Percentiles rank a stretch among this genome's conserved stretches.
Evolutionary conservation across 2,113 vertebrate species (phyloP).

Genomic region (Caranx melampygus): DNA sequence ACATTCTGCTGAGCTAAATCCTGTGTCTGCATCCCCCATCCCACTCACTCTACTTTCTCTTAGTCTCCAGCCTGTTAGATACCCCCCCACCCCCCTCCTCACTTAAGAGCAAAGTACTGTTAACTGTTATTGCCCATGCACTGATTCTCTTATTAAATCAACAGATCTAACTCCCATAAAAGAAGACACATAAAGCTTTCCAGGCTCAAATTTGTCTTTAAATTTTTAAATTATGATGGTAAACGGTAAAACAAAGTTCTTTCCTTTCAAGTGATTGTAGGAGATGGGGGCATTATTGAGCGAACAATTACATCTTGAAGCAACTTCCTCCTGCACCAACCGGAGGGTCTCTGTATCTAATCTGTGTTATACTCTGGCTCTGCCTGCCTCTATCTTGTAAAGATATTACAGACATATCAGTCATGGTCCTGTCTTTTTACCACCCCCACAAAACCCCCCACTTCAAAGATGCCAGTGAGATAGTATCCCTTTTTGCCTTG

Average conservation of each 20-base stretch:
- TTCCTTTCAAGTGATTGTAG: slow-evolving; percentile 30
- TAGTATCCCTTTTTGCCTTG: slow-evolving; percentile 19
- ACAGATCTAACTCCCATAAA: slow-evolving; percentile 28
- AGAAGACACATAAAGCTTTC: slow-evolving; percentile 16
- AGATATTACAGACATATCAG: slow-evolving; percentile 59
- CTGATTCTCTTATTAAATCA: slow-evolving; percentile 50
- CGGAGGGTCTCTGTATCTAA: slow-evolving; percentile 52
- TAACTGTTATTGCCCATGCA: slow-evolving; percentile 43
- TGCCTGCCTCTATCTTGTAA: slow-evolving; percentile 61
- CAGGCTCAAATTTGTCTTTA: slow-evolving; percentile 21
- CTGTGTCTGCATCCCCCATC: slow-evolving; percentile 24
- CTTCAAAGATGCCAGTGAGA: slow-evolving; percentile 18
- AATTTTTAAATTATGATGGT: slow-evolving; percentile 19
- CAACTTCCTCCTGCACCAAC: slow-evolving; percentile 40
- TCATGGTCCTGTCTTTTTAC: slow-evolving; percentile 50
- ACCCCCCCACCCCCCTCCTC: background rate
- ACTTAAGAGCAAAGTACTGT: slow-evolving; percentile 5
- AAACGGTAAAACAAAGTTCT: slow-evolving; percentile 22
- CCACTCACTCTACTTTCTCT: slow-evolving; percentile 1
- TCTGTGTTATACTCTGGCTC: slow-evolving; percentile 49
- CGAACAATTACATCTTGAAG: slow-evolving; percentile 43
- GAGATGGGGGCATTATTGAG: slow-evolving; percentile 37
- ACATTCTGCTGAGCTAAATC: slow-evolving; percentile 65
- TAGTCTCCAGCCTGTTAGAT: slow-evolving; percentile 8
- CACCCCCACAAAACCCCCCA: slow-evolving; percentile 24